Evolutionary conservation across 1,140 invertebrate genomes (phyloP).

Genomic region (Dolichoris vasculosae): DNA sequence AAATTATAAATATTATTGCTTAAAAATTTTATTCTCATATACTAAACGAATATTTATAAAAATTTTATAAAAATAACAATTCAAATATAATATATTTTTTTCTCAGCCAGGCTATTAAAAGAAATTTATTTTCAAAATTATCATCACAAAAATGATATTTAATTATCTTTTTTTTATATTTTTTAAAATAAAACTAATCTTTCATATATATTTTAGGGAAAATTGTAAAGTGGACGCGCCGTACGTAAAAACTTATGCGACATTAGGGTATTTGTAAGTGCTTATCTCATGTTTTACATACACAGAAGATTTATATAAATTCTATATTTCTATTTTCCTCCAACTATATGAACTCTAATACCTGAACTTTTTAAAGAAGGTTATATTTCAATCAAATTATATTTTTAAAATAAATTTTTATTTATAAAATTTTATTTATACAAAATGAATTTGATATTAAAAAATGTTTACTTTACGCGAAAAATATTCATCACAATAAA

Average conservation of each 20-base stretch:
- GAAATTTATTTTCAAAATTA: too few species aligned
- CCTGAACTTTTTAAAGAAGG: constrained; percentile 12
- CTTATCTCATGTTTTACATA: constrained; percentile 63
- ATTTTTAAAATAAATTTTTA: neutral
- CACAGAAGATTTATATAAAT: constrained; percentile 59
- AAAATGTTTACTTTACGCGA: neutral
- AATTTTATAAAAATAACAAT: too few species aligned
- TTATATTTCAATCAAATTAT: neutral
- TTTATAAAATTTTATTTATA: neutral
- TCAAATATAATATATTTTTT: too few species aligned
- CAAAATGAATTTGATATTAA: neutral
- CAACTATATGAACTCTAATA: constrained; percentile 58
- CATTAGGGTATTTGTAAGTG: constrained; percentile 89
- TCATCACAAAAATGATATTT: too few species aligned
- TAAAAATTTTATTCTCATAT: too few species aligned
- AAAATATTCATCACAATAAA: constrained; percentile 11
- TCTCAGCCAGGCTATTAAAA: too few species aligned
- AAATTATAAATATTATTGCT: too few species aligned
- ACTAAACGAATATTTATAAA: too few species aligned
- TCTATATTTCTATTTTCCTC: constrained; percentile 61
- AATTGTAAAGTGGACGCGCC: constrained; percentile 88
- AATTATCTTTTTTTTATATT: neutral
- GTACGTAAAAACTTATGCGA: constrained; percentile 93
- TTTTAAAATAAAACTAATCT: neutral
- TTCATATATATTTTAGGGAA: constrained; percentile 79